Evolutionary conservation across 2,797 vertebrate species (phyloP).

Genomic region (Buphagus erythrorhynchus): DNA sequence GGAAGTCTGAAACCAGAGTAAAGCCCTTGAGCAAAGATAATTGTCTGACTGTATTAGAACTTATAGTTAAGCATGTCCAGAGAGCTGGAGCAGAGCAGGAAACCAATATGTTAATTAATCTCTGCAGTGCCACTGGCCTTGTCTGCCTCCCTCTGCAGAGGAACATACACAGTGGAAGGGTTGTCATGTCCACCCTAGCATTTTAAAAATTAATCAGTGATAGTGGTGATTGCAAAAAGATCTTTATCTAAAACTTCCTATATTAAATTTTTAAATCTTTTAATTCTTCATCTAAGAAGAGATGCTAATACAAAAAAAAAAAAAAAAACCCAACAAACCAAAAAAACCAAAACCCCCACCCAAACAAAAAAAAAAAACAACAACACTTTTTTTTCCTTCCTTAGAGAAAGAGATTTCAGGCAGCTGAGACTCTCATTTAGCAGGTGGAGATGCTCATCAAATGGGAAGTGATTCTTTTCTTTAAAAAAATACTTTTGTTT

Average conservation of each 20-base stretch:
- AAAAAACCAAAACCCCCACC: neutral
- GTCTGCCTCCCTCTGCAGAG: neutral
- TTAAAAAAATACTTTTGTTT: neutral
- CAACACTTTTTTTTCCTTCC: neutral
- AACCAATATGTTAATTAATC: neutral
- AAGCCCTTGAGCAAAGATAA: neutral
- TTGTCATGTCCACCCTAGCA: neutral
- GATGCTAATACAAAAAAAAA: neutral
- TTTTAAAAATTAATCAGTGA: neutral
- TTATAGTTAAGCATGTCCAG: neutral
- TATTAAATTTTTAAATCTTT: neutral
- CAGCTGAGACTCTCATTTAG: neutral
- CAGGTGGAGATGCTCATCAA: neutral
- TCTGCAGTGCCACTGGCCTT: neutral
- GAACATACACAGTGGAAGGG: neutral
- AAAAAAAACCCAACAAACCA: no score
- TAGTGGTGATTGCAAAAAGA: neutral
- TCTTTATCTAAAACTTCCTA: neutral
- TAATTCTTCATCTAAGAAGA: neutral
- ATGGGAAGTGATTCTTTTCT: neutral
- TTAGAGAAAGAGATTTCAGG: neutral
- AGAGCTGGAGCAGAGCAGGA: neutral
- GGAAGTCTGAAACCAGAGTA: neutral
- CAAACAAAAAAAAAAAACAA: no score
- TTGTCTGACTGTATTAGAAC: neutral